Conservation (phyloP, 2,113 vertebrate genomes). For the Cercopithecus mona region DNA sequence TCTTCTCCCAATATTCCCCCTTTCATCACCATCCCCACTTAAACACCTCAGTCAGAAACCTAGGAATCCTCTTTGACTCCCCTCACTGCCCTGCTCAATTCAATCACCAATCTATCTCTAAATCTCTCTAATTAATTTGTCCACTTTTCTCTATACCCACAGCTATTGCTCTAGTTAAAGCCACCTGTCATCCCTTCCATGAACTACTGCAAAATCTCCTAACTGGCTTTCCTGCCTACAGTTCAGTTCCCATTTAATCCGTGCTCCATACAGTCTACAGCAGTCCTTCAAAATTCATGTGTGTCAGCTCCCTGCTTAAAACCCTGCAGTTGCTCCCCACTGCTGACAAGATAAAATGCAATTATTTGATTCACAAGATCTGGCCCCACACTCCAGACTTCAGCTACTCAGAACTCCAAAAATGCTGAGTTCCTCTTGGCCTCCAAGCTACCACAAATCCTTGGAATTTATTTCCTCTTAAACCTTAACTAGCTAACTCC, state of each 20-base stretch:
- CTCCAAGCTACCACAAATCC: background rate
- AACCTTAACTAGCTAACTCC: background rate
- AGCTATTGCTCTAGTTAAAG: background rate
- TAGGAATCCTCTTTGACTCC: background rate
- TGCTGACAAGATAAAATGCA: slow-evolving; percentile 34
- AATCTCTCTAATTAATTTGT: background rate
- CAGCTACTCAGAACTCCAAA: background rate
- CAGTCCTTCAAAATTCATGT: background rate
- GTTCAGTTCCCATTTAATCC: background rate
- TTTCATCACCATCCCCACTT: background rate
- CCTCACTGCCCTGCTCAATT: background rate
- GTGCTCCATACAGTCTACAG: background rate
- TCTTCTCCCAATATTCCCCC: background rate
- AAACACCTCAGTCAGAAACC: background rate
- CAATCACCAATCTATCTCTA: background rate
- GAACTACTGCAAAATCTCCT: background rate
- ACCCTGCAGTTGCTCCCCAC: background rate
- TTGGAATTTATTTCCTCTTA: background rate
- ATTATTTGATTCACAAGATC: background rate
- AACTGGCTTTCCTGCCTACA: background rate
- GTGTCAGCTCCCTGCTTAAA: background rate
- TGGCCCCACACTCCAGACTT: background rate
- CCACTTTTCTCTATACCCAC: background rate
- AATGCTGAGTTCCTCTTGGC: background rate
- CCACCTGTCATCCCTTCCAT: background rate